These are phyloP conservation scores for Pelobates cultripes DNA, from an alignment of 2,797 vertebrate species.

Conservation along the genomic window DNA sequence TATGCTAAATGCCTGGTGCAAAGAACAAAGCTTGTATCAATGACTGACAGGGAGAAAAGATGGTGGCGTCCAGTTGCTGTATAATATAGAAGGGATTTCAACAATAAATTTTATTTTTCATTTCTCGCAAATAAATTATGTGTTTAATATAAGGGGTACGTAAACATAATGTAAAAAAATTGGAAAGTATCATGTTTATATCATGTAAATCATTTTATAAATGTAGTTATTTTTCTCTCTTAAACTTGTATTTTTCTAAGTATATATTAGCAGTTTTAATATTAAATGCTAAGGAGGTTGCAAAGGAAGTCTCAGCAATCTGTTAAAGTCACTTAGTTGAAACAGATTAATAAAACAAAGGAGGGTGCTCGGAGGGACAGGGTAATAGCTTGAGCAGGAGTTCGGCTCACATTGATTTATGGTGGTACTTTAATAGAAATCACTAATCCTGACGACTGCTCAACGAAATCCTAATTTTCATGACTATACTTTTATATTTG, in stretches of 20 bases:
- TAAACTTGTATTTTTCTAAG: neutral
- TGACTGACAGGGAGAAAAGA: no score
- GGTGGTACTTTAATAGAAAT: conserved; percentile 2
- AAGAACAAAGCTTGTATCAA: no score
- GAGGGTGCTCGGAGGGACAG: neutral
- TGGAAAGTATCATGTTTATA: no score
- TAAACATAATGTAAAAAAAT: no score
- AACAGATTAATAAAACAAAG: neutral
- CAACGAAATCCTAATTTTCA: neutral
- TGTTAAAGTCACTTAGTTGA: neutral
- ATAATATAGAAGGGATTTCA: no score
- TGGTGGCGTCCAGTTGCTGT: no score
- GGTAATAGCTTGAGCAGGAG: neutral
- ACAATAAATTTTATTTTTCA: no score
- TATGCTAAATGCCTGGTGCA: no score
- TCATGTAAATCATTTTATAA: no score
- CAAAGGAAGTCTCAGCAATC: neutral
- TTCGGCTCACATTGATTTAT: neutral
- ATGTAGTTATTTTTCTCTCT: neutral
- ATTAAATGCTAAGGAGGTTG: neutral
- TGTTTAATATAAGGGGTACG: no score
- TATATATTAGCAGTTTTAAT: neutral
- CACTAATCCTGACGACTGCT: neutral
- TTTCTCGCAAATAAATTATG: no score
- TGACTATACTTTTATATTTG: neutral